phyloP scores from a whole-genome alignment of 2,113 vertebrate species.

The Ancistrus triradiatus region DNA sequence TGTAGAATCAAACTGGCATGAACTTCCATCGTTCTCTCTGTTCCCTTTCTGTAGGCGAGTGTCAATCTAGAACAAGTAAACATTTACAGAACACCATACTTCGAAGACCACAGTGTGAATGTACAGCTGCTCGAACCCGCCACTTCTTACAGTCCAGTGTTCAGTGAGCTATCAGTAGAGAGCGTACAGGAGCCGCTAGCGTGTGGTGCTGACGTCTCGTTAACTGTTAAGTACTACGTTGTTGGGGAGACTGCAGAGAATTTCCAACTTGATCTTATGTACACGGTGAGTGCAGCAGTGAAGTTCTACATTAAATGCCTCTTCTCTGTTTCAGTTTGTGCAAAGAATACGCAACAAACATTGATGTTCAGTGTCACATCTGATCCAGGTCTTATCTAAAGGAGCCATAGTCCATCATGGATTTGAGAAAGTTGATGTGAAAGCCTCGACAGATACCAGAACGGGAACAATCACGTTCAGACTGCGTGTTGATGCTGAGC shows the following conservation, averaged over 20 bases:
- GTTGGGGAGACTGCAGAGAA: constrained; percentile 46
- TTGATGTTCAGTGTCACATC: constrained; percentile 9
- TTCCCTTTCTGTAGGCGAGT: constrained; percentile 41
- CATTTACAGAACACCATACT: accelerated
- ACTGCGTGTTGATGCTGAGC: constrained; percentile 57
- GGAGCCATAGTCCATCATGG: constrained; percentile 65
- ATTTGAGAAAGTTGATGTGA: constrained; percentile 49
- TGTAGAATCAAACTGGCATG: too few species aligned
- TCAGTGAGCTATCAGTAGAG: constrained; percentile 55
- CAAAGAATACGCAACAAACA: not conserved
- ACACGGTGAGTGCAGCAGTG: constrained; percentile 55
- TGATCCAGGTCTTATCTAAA: constrained; percentile 67
- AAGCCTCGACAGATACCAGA: constrained; percentile 48
- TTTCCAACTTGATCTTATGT: constrained; percentile 51
- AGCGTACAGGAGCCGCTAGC: constrained; percentile 30
- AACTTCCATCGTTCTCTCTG: not conserved
- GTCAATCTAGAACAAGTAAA: not conserved
- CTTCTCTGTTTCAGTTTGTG: too few species aligned
- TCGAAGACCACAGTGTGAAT: accelerated
- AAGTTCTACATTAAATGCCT: too few species aligned
- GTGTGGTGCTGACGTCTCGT: constrained; percentile 44
- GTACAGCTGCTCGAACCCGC: constrained; percentile 15
- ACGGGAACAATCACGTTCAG: constrained; percentile 65
- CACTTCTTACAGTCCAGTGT: constrained; percentile 34
- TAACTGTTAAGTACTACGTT: constrained; percentile 54